Evolutionary conservation across 2,888 invertebrate genomes (phyloP), one percentile per base, ranked within the genome.

Genomic region (Melinaea marsaeus): DNA sequence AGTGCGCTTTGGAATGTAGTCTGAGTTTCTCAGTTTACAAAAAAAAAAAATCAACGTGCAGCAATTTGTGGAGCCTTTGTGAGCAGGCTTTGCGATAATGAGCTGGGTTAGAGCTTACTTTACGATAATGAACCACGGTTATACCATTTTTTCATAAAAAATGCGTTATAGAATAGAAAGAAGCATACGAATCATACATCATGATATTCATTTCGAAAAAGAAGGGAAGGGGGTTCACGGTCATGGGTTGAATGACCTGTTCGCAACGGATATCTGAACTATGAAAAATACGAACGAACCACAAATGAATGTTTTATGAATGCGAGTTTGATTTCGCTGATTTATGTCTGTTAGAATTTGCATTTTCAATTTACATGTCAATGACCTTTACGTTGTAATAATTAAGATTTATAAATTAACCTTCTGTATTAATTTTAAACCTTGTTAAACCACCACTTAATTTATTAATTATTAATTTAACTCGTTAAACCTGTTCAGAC

Each of bases 181-280:
- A 37, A 37, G 6, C 37, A 5, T 37, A 37, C 6, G 37, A 37
- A 37, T 37, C 42, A 42, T 7, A 42, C 7, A 3, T 1, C 9
- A 9, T 42, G 9, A 9, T 42, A 3, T 9, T 11, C 7, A 42
- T 42, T 42, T 42, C 42, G 55, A 45, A 45, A 33, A 56, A 57
- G 61, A 58, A 66, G 71, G 75, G 74, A 70, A 77, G 78, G 77
- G 79, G 84, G 84, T 79, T 87, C 88, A 88, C 80, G 89, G 88
- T 84, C 88, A 85, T 65, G 78, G 79, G 87, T 86, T 88, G 85
- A 86, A 83, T 82, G 78, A 85, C 79, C 85, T 74, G 76, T 73
- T 76, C 76, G 76, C 73, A 72, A 70, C 68, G 69, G 67, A 62
- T 62, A 65, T 64, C 63, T 68, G 72, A 76, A 73, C 65, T 62